Base-by-base conservation (phyloP, 2,113 vertebrate genomes). In the Cryptotis parvus region DNA sequence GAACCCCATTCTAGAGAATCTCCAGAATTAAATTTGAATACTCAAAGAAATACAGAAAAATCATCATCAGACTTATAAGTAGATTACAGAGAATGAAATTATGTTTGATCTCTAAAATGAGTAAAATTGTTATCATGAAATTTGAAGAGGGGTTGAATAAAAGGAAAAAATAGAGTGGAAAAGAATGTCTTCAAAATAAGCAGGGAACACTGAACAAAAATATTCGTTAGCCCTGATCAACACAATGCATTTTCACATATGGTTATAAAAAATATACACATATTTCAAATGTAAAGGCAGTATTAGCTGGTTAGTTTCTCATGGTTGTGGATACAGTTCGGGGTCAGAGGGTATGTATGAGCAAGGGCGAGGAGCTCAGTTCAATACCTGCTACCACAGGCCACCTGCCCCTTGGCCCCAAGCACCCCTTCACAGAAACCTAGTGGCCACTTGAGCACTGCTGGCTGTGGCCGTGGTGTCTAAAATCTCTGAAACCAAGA, bases 111-210 rank as follows among this genome's bases (percentile, higher is more conserved):
- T 69, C 2, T 66, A 84, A 89, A 0, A 86, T 2, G 76, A 43
- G 80, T 45, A 4, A 81, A 91, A 91, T 16, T 79, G 9, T 33
- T 89, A 26, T 55, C 35, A 84, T 73, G 68, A 73, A 79, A 93
- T 37, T n/a, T 39, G 35, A 39, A 5, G 16, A 81, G 24, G 2
- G 15, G 1, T 15, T 18, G 1, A 4, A 12, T 16, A 69, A 83
- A 10, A 0, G 1, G 14, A 10, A 79, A 77, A 4, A 22, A 20
- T 22, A 24, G 55, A 24, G 11, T 58, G 14, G 72, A 55, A 1
- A 18, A 74, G 27, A 6, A 55, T 61, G 15, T 93, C 58, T 66
- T 66, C 33, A 45, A 39, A 80, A 66, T 76, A 73, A 52, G 29
- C 14, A 78, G 27, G 4, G 29, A 52, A 68, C 6, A 80, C 0